phyloP scores from a whole-genome alignment of 1,140 invertebrate genomes.

The Euglossa dilemma region DNA sequence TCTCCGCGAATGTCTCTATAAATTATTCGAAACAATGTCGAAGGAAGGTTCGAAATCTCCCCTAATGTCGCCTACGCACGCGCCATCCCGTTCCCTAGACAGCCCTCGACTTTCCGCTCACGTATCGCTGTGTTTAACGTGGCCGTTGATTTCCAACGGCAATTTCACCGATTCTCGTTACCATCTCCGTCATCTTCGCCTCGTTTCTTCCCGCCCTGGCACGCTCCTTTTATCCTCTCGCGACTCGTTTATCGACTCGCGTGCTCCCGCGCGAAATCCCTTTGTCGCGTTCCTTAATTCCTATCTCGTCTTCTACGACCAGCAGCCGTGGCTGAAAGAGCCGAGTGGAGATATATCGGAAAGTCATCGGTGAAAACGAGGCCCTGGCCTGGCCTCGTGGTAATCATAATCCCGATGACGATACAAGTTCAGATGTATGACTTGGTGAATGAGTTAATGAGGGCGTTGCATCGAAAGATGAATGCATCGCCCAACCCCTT shows the following conservation, averaged over 20 bases:
- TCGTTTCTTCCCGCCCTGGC: background rate
- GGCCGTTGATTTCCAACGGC: slow-evolving; percentile 10
- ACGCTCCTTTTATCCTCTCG: background rate
- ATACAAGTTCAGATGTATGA: background rate
- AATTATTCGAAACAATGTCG: background rate
- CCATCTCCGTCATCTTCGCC: background rate
- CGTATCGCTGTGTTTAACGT: slow-evolving; percentile 12
- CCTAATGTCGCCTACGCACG: background rate
- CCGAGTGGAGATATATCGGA: background rate
- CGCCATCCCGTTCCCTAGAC: background rate
- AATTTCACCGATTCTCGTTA: background rate
- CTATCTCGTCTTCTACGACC: too few relatives aligned
- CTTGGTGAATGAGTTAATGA: slow-evolving; percentile 39
- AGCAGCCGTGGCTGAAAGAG: background rate
- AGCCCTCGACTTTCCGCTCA: slow-evolving; percentile 14
- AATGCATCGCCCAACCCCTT: background rate
- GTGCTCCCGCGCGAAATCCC: background rate
- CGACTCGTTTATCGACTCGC: too few relatives aligned
- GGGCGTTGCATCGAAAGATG: slow-evolving; percentile 29
- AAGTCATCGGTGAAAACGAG: slow-evolving; percentile 27
- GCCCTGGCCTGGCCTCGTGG: background rate
- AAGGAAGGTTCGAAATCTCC: background rate
- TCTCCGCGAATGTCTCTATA: too few relatives aligned
- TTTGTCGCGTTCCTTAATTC: background rate
- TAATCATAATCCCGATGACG: slow-evolving; percentile 40